Evolutionary conservation across 2,888 invertebrate species (phyloP), one percentile per base, ranked within the genome.

Genomic region (Drosophila fulvimacula): DNA sequence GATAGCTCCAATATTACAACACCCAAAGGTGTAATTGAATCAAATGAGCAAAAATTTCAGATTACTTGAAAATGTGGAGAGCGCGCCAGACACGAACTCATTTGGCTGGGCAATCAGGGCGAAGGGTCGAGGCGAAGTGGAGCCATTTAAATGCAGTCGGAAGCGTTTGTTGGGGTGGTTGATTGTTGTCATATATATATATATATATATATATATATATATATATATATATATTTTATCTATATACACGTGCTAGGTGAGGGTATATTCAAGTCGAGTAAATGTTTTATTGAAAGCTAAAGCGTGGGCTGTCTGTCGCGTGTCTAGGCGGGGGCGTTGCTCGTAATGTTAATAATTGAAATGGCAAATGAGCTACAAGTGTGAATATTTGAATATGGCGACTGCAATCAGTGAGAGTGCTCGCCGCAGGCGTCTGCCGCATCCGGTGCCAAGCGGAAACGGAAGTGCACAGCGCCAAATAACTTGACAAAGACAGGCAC

Each of bases 11-110:
- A 89, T 89, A 90, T 91, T 91, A 91, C 90, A 90, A 82, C 91
- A 91, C 91, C 91, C 91, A 82, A 85, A 91, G 91, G 91, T 91
- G 90, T 90, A 91, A 91, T 91, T 91, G 91, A 91, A 91, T 90
- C 86, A 90, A 90, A 89, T 89, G 87, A 90, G 84, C 78, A 87
- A 82, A 85, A 86, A 79, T 85, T 83, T 74, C 67, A 79, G 85
- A 86, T 86, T 87, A 82, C 86, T 80, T 76, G 69, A 82, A 85
- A 85, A 82, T 80, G 81, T 78, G 64, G 24, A 15, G 42, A 15
- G 42, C 21, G 19, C 56, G 57, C 34, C 63, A 46, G 69, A 79
- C 68, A 82, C 75, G 76, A 76, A 68, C 76, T 76, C 79, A 79
- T 83, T 86, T 81, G 48, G 70, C 51, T 59, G 78, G 60, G 64